A percentile compares a stretch with the other conserved stretches of the same genome.
These are phyloP conservation scores for Mantis religiosa DNA, from an alignment of 2,888 invertebrate species.

Conservation along the genomic window DNA sequence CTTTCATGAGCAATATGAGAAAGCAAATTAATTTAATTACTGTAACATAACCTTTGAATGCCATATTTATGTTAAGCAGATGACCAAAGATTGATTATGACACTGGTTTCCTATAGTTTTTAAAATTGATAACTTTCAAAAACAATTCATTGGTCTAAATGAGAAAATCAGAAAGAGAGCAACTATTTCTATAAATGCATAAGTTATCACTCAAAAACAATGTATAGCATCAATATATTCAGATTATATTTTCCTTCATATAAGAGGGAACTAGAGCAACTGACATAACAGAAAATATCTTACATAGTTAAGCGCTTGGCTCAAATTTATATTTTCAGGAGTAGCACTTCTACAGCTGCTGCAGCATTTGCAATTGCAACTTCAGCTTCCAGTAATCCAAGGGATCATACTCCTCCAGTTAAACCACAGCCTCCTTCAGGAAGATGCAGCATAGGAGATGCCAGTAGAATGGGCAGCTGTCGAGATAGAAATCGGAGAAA, in stretches of 20 bases:
- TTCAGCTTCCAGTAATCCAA: conserved; percentile 78
- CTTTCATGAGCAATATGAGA: too few species aligned
- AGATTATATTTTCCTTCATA: too few species aligned
- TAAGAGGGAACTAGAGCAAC: background rate
- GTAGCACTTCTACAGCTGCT: conserved; percentile 81
- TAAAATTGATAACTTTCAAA: too few species aligned
- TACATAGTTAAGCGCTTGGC: background rate
- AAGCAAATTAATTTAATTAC: background rate
- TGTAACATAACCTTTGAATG: background rate
- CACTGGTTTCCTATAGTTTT: background rate
- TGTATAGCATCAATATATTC: too few species aligned
- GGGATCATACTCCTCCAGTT: conserved; percentile 54
- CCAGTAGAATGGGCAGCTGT: conserved; percentile 41
- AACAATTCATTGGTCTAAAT: too few species aligned
- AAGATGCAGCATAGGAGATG: conserved; percentile 38
- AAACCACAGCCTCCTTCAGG: conserved; percentile 30
- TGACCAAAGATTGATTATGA: background rate
- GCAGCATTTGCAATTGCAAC: conserved; percentile 89
- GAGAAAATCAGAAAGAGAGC: too few species aligned
- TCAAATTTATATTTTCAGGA: conserved; percentile 48
- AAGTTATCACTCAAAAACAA: too few species aligned
- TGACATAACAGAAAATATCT: background rate
- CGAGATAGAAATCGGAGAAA: conserved; percentile 54
- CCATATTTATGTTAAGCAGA: background rate
- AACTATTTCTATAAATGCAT: too few species aligned